Base-by-base conservation (phyloP, 2,113 vertebrate species). In the Austrofundulus limnaeus region DNA sequence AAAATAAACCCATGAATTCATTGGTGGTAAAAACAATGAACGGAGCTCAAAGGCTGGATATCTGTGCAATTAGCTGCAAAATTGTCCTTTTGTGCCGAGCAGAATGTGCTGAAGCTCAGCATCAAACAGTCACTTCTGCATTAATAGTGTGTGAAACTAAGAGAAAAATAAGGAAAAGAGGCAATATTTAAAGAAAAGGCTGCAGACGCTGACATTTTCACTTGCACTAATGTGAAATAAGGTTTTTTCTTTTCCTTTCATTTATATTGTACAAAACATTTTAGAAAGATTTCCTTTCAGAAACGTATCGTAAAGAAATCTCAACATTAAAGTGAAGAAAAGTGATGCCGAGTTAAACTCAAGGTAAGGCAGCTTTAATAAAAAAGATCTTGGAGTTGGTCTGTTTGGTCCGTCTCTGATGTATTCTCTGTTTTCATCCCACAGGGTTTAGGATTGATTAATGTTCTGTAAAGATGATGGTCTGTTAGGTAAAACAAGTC, bases 371-470 rank as follows among this genome's bases (percentile, higher is more conserved):
- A 19, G 31, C 31, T 47, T 11, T 7, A 41, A 47, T 19, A 8
- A 38, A 28, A n/a, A 43, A 11, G 43, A 10, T 20, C 7, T 31
- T 11, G 23, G 20, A 52, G 24, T 47, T 4, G 20, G 9, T 17
- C 31, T 7, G 42, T 25, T n/a, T 25, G 20, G 19, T 14, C 13
- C 7, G 14, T 60, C 28, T 59, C n/a, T 31, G 58, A 31, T n/a
- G 48, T 5, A 12, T 56, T 34, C 25, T 47, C 39, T 54, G 41
- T 53, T 42, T 28, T 51, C 43, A 50, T 38, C 46, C 41, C 51
- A 55, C 45, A 59, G 13, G n/a, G 19, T 56, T 31, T 5, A 2
- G 19, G 59, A 73, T 13, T 60, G 43, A 79, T 59, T 54, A 51
- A 46, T 52, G 23, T 47, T 48, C 25, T 16, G 55, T n/a, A 54